Conservation (phyloP, 2,113 vertebrate genomes). For the Campylomormyrus numenius region DNA sequence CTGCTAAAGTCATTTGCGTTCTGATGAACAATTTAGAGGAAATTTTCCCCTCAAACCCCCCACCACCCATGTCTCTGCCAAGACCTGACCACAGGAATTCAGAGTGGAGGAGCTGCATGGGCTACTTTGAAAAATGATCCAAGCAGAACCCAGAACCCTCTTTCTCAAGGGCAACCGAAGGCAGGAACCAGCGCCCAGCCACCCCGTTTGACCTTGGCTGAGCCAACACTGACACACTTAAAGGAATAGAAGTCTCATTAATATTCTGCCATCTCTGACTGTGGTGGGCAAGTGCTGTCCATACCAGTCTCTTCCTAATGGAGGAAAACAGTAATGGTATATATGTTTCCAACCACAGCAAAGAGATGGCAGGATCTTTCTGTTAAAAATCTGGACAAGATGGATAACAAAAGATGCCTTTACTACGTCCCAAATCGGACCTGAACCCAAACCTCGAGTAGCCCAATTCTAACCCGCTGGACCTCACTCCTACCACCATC, state of each 20-base stretch:
- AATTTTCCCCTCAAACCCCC: conserved; percentile 6
- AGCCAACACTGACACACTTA: neutral
- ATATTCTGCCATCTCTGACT: neutral
- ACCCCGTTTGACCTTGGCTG: neutral
- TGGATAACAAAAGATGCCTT: neutral
- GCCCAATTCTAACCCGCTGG: neutral
- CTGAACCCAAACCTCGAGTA: neutral
- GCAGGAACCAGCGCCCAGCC: neutral
- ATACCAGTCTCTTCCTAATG: neutral
- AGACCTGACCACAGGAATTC: conserved; percentile 7
- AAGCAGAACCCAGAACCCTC: neutral
- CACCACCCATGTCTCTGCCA: neutral
- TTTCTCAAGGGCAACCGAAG: neutral
- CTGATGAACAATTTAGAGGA: neutral
- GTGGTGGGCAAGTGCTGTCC: neutral
- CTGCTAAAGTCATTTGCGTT: neutral
- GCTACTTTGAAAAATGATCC: conserved; percentile 1
- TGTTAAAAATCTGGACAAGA: neutral
- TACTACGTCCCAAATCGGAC: neutral
- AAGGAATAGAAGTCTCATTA: neutral
- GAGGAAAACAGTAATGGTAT: neutral
- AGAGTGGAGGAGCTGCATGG: neutral
- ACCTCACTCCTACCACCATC: neutral
- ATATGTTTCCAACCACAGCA: neutral
- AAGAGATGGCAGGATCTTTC: neutral